Conservation (phyloP, 2,797 vertebrate species). For the Pseudomugil tenellus region DNA sequence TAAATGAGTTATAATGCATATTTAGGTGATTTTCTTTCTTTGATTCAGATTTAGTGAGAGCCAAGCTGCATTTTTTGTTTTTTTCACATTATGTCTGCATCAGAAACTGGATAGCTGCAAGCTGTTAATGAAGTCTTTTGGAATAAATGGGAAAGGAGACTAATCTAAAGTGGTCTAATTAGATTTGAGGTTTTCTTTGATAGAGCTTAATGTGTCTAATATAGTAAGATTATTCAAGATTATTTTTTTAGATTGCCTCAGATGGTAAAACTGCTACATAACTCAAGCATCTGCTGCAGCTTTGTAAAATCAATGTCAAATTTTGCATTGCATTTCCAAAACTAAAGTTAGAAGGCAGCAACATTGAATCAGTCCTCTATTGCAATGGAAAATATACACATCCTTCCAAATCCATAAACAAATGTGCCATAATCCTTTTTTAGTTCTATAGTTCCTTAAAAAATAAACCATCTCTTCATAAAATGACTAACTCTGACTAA, state of each 20-base stretch:
- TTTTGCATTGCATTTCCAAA: not conserved
- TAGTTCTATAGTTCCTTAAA: not conserved
- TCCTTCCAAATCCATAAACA: conserved; percentile 1
- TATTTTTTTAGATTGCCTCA: conserved; percentile 7
- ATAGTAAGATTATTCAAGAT: conserved; percentile 14
- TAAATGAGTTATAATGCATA: not conserved
- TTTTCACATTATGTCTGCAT: conserved; percentile 8
- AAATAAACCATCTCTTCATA: not conserved
- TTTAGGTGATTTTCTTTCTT: not conserved
- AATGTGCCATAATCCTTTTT: not conserved
- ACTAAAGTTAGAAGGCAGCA: not conserved
- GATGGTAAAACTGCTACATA: conserved; percentile 1
- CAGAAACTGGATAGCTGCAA: conserved; percentile 29
- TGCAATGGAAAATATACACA: not conserved
- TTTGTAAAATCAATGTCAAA: not conserved
- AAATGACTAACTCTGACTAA: not conserved
- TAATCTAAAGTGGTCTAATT: conserved; percentile 22
- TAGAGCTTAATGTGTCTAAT: conserved; percentile 21
- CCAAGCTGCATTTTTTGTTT: conserved; percentile 6
- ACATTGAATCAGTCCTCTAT: not conserved
- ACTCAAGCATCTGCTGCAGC: not conserved
- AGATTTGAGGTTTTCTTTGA: conserved; percentile 20
- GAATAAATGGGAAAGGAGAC: not conserved
- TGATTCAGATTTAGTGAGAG: not conserved
- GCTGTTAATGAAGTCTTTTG: conserved; percentile 38